Base-by-base conservation (phyloP, 2,113 vertebrate genomes). In the Thermophis baileyi region DNA sequence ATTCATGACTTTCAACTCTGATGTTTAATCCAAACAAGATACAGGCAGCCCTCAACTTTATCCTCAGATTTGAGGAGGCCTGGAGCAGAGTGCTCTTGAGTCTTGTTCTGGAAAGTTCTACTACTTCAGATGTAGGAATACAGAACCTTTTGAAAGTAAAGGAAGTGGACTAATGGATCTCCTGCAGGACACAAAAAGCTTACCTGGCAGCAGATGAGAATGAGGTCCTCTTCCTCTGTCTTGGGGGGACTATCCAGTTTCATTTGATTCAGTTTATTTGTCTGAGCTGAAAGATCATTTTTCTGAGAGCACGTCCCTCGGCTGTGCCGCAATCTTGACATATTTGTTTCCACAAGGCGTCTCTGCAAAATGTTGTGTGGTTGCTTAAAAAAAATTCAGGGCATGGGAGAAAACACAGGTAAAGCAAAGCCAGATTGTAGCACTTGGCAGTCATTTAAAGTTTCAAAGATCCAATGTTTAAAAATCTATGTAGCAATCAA, bases 321-420 rank as follows among this genome's bases (percentile, higher is more conserved):
- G 90, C 95, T 96, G 96, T 97, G 97, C 89, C 97, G 97, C 20
- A 98, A 91, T 88, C 97, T 98, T 24, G 98, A 98, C 50, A 99
- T 86, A 85, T 98, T 98, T 88, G 98, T 98, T 94, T 99, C 98
- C 98, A 99, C 97, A 91, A 99, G 96, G 55, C 98, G 98, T 91
- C 97, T 98, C 96, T 99, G 98, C 93, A 99, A 97, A 91, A 99
- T 98, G 46, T 98, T 98, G 40, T 99, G 98, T 3, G 98, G 98
- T 96, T 99, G 98, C 98, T 99, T 95, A 89, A 94, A 69, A 94
- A 46, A 53, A 94, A 81, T 22, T 40, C 74, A 90, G 95, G 85
- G 49, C 74, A 54, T 93, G 16, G 87, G 85, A 91, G 1, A 74
- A 2, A 9, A 7, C 9, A 16, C 20, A 46, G n/a, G 22, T 12